Evolutionary conservation across 2,113 vertebrate genomes (phyloP).

Genomic region (Circaetus gallicus): DNA sequence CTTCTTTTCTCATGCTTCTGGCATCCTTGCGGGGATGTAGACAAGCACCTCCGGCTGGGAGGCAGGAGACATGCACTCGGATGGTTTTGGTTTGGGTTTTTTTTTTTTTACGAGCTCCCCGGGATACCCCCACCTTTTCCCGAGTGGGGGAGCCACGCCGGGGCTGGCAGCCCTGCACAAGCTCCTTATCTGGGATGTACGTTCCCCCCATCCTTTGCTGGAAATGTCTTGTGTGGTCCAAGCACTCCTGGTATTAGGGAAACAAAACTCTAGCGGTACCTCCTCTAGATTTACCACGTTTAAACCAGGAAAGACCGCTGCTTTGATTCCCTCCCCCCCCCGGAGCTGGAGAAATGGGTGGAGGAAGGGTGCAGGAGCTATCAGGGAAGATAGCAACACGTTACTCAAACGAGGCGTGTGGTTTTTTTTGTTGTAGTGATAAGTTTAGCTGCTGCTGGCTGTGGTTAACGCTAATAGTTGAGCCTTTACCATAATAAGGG

Average conservation of each 20-base stretch:
- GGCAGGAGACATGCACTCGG: not conserved
- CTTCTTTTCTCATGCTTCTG: not conserved
- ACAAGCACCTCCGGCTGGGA: not conserved
- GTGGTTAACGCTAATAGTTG: not conserved
- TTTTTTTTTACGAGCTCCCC: not conserved
- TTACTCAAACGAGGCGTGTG: not conserved
- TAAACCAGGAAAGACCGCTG: not conserved
- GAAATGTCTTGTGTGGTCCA: not conserved
- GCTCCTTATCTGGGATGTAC: not conserved
- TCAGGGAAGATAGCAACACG: not conserved
- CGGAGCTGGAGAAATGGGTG: not conserved
- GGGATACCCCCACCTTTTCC: not conserved
- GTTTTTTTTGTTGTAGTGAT: not conserved
- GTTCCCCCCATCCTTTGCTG: not conserved
- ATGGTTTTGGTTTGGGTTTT: not conserved
- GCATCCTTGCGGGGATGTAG: not conserved
- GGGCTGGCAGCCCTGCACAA: not conserved
- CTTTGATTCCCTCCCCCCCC: not conserved
- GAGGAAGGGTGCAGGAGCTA: not conserved
- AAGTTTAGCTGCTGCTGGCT: conserved; percentile 1
- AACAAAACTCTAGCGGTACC: not conserved
- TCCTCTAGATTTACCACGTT: not conserved
- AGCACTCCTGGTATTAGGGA: not conserved
- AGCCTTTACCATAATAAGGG: not conserved
- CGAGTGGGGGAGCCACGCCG: not conserved